Percentiles rank a stretch among this genome's conserved stretches.
These are phyloP conservation scores for Chelonus formosanus DNA, from an alignment of 2,888 invertebrate species.

Conservation along the genomic window DNA sequence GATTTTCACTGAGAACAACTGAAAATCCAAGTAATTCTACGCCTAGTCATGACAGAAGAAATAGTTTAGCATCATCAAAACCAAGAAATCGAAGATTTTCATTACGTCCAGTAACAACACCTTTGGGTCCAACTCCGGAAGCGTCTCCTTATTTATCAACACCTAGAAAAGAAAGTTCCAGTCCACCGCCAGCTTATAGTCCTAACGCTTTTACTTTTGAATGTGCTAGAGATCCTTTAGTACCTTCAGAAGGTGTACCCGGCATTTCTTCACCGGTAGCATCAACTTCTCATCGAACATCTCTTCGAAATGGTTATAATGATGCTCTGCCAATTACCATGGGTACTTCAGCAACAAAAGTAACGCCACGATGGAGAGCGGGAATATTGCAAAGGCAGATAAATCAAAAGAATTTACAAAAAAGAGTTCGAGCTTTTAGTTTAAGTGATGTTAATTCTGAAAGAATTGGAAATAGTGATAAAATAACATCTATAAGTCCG, in stretches of 20 bases:
- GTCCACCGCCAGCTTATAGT: conserved; percentile 39
- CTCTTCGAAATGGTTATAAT: conserved; percentile 53
- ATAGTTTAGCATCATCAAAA: conserved; percentile 45
- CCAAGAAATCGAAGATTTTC: conserved; percentile 55
- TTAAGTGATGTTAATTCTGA: conserved; percentile 58
- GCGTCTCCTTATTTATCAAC: conserved; percentile 48
- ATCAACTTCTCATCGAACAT: conserved; percentile 49
- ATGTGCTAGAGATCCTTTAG: conserved; percentile 54
- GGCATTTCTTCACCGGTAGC: conserved; percentile 55
- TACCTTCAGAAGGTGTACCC: conserved; percentile 53
- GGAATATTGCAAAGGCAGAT: conserved; percentile 60
- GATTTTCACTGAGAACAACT: conserved; percentile 52
- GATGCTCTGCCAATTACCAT: conserved; percentile 41
- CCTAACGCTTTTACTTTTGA: conserved; percentile 52
- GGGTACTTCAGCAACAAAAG: conserved; percentile 37
- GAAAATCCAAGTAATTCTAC: conserved; percentile 47
- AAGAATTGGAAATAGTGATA: conserved; percentile 34
- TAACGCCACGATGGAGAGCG: conserved; percentile 59
- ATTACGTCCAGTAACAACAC: conserved; percentile 55
- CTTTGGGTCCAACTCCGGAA: conserved; percentile 48
- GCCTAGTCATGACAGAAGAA: conserved; percentile 46
- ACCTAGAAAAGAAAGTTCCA: conserved; percentile 21
- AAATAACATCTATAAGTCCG: conserved; percentile 47
- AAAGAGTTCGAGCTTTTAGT: conserved; percentile 58
- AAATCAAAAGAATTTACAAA: conserved; percentile 54